phyloP scores from a whole-genome alignment of 2,113 vertebrate species.

The Perccottus glenii region DNA sequence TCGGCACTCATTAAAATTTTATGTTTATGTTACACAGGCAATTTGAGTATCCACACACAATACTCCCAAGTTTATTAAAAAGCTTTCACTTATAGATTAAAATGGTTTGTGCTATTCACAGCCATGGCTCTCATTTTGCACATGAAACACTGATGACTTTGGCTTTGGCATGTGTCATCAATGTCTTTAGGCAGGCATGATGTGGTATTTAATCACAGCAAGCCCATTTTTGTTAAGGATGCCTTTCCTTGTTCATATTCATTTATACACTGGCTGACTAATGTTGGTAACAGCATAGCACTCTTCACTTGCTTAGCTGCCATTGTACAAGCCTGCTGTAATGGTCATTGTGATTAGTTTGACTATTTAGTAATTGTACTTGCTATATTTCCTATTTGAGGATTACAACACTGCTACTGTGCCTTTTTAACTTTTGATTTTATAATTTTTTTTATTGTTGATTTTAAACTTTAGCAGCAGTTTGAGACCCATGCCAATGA shows the following conservation, averaged over 20 bases:
- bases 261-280: constrained; percentile 44
- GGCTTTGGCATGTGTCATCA: constrained; percentile 53
- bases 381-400: constrained; percentile 28
- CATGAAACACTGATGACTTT: constrained; percentile 67
- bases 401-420: constrained; percentile 46
- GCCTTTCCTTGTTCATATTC: constrained; percentile 24
- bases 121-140: constrained; percentile 75
- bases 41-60: constrained; percentile 54
- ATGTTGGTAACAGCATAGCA: constrained; percentile 19
- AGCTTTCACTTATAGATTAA: constrained; percentile 33
- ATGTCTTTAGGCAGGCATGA: constrained; percentile 40
- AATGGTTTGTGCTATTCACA: constrained; percentile 58
- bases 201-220: constrained; percentile 50
- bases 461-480: constrained; percentile 17
- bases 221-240: constrained; percentile 24
- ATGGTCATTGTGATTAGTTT: constrained; percentile 59
- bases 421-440: constrained; percentile 62
- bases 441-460: constrained; percentile 26
- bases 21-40: constrained; percentile 58
- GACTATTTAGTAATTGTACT: constrained; percentile 10
- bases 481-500: constrained; percentile 33
- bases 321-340: constrained; percentile 76
- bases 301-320: constrained; percentile 26
- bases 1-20: constrained; percentile 68
- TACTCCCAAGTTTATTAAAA: constrained; percentile 51